A percentile compares a stretch with the other conserved stretches of the same genome.
Evolutionary conservation across 2,797 vertebrate genomes (phyloP).

Genomic region (Pantherophis alleghaniensis): DNA sequence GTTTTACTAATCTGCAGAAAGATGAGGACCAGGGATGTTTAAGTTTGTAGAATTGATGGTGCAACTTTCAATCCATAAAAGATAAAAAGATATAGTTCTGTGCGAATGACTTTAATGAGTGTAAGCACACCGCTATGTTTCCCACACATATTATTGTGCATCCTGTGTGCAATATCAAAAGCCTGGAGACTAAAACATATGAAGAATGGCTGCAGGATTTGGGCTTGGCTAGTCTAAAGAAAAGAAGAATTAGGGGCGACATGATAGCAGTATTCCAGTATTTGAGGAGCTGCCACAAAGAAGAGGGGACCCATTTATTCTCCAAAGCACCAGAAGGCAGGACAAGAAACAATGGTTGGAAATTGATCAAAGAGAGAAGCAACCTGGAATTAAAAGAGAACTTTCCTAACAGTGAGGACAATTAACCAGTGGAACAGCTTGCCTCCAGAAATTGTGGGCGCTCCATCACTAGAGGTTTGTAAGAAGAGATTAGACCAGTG

Average conservation of each 20-base stretch:
- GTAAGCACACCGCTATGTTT: neutral
- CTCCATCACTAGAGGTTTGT: too few species aligned
- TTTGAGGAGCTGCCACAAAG: neutral
- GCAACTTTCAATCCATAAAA: neutral
- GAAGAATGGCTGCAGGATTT: neutral
- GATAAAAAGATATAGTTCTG: neutral
- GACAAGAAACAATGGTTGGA: neutral
- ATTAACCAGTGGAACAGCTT: too few species aligned
- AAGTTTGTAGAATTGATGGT: neutral
- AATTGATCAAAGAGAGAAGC: neutral
- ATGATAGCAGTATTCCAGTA: neutral
- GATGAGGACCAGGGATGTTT: neutral
- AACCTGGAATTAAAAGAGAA: neutral
- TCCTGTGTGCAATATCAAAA: neutral
- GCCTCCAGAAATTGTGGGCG: too few species aligned
- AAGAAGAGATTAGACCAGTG: too few species aligned
- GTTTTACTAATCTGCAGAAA: neutral
- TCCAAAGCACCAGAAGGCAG: neutral
- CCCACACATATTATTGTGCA: neutral
- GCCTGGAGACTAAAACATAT: neutral
- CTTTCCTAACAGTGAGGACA: neutral
- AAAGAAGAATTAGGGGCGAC: neutral
- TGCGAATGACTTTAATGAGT: neutral
- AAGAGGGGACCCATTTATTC: neutral
- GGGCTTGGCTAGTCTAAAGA: neutral